phyloP scores from a whole-genome alignment of 2,888 invertebrate genomes.

The Cylloceria caligata region DNA sequence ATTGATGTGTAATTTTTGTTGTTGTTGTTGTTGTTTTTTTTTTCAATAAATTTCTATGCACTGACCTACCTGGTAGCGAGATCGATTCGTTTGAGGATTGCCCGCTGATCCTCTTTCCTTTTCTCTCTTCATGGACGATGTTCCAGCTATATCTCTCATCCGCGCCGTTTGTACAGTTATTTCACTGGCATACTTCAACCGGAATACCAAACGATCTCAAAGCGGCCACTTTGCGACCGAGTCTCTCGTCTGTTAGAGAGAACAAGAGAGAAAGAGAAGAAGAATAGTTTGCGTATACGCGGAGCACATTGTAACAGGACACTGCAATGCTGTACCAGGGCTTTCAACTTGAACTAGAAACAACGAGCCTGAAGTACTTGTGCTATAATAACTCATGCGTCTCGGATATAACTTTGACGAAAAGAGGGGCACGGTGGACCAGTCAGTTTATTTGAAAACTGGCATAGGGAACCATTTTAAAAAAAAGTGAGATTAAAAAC shows the following conservation, averaged over 20 bases:
- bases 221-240: constrained; percentile 7
- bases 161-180: constrained; percentile 78
- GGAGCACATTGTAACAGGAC: background rate
- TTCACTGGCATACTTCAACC: constrained; percentile 80
- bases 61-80: constrained; percentile 77
- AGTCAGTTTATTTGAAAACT: too few species aligned
- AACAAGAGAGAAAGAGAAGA: constrained; percentile 4
- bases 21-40: background rate
- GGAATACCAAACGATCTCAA: constrained; percentile 77
- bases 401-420: background rate
- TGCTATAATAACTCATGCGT: background rate
- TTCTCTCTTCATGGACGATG: background rate
- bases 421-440: too few species aligned
- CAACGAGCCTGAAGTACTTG: background rate
- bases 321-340: background rate
- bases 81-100: constrained; percentile 73
- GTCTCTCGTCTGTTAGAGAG: background rate
- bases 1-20: too few species aligned
- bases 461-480: too few species aligned
- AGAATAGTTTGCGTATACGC: background rate
- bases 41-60: constrained; percentile 69
- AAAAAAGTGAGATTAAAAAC: too few species aligned
- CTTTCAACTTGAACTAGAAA: constrained; percentile 23
- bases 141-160: constrained; percentile 60
- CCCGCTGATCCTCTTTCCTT: constrained; percentile 14